These are phyloP conservation scores for Tenthredo amoena DNA, from an alignment of 2,888 invertebrate species.

Conservation along the genomic window DNA sequence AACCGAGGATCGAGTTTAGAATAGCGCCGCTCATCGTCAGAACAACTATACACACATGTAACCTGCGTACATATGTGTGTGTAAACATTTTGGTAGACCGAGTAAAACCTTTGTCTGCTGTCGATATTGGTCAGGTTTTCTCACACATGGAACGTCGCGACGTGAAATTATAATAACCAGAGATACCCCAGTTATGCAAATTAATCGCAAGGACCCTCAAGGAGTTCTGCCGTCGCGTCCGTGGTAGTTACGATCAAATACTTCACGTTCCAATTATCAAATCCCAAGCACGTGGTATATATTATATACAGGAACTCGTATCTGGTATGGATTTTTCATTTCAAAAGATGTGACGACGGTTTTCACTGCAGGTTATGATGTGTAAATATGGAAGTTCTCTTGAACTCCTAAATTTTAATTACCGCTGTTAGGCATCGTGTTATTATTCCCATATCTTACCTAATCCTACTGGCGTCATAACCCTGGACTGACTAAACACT, in stretches of 20 bases:
- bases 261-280: constrained; percentile 17
- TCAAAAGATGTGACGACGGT: background rate
- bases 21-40: constrained; percentile 20
- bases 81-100: background rate
- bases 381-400: background rate
- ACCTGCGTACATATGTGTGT: background rate
- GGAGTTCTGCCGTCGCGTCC: constrained; percentile 1
- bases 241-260: constrained; percentile 21
- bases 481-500: background rate
- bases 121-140: constrained; percentile 25
- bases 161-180: background rate
- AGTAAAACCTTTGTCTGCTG: constrained; percentile 22
- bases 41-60: background rate
- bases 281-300: constrained; percentile 37
- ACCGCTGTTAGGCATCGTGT: background rate
- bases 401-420: background rate
- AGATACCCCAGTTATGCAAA: constrained; percentile 31
- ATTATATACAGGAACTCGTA: background rate
- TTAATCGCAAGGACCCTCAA: constrained; percentile 15
- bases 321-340: background rate
- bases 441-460: background rate
- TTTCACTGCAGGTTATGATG: background rate
- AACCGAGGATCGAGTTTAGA: constrained; percentile 42
- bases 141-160: background rate
- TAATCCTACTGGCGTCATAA: background rate